These are phyloP conservation scores for Pachypsylla venusta DNA, from an alignment of 1,140 invertebrate genomes.

Conservation along the genomic window DNA sequence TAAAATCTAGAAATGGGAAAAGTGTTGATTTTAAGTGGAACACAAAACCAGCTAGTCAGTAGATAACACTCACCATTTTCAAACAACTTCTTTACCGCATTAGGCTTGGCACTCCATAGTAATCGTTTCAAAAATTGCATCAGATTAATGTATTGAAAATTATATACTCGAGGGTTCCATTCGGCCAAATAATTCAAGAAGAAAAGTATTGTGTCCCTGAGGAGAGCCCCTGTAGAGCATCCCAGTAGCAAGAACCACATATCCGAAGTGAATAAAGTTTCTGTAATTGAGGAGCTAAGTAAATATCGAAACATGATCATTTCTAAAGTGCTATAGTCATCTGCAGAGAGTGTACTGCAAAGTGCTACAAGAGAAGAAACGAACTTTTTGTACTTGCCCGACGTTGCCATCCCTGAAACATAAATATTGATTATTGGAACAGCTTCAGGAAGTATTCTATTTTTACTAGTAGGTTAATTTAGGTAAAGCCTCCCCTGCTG, in stretches of 20 bases:
- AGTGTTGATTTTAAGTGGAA: too few species aligned
- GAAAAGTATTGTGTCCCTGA: not conserved
- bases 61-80: conserved; percentile 8
- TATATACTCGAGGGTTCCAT: not conserved
- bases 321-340: not conserved
- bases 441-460: too few species aligned
- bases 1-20: too few species aligned
- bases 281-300: not conserved
- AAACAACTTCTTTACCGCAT: not conserved
- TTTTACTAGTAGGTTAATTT: too few species aligned
- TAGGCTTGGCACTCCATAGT: not conserved
- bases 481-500: too few species aligned
- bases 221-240: not conserved
- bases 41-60: too few species aligned
- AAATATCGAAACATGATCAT: not conserved
- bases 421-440: too few species aligned
- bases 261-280: not conserved
- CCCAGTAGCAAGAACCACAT: not conserved
- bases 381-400: not conserved
- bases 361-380: not conserved
- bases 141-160: not conserved
- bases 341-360: not conserved
- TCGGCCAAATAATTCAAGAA: not conserved
- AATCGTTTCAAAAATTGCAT: not conserved
- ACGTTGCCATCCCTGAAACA: not conserved